These are phyloP conservation scores for Streptopelia turtur DNA, from an alignment of 2,797 vertebrate species.

Conservation along the genomic window DNA sequence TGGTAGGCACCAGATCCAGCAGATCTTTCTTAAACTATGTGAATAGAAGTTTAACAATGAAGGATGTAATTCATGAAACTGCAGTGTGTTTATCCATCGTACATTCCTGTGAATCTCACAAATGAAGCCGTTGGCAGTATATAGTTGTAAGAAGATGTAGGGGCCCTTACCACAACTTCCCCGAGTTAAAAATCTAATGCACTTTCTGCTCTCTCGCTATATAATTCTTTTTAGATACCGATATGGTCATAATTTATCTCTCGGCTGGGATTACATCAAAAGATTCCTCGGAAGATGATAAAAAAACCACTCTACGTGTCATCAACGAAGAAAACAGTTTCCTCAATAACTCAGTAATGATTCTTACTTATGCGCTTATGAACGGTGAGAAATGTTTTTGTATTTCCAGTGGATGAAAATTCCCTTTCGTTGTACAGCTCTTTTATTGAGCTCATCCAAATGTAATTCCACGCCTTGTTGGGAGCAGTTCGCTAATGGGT, in stretches of 20 bases:
- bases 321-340: slow-evolving; percentile 93
- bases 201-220: not conserved
- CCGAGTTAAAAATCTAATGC: not conserved
- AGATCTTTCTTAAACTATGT: not conserved
- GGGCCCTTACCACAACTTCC: not conserved
- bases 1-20: rapidly evolving
- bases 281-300: slow-evolving; percentile 92
- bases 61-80: not conserved
- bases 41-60: not conserved
- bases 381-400: slow-evolving; percentile 84
- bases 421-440: not conserved
- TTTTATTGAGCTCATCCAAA: not conserved
- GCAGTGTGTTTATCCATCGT: not conserved
- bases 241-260: slow-evolving; percentile 96
- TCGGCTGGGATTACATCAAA: slow-evolving; percentile 94
- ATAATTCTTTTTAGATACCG: slow-evolving; percentile 82
- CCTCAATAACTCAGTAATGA: slow-evolving; percentile 98
- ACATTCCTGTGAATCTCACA: not conserved
- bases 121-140: not conserved
- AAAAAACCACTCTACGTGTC: slow-evolving; percentile 91
- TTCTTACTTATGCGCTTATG: slow-evolving; percentile 98
- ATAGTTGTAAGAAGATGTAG: not conserved
- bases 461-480: not conserved
- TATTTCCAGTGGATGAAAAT: slow-evolving; percentile 30
- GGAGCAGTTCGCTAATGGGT: not conserved